phyloP scores from a whole-genome alignment of 2,888 invertebrate genomes.

The Hydraecia micacea region DNA sequence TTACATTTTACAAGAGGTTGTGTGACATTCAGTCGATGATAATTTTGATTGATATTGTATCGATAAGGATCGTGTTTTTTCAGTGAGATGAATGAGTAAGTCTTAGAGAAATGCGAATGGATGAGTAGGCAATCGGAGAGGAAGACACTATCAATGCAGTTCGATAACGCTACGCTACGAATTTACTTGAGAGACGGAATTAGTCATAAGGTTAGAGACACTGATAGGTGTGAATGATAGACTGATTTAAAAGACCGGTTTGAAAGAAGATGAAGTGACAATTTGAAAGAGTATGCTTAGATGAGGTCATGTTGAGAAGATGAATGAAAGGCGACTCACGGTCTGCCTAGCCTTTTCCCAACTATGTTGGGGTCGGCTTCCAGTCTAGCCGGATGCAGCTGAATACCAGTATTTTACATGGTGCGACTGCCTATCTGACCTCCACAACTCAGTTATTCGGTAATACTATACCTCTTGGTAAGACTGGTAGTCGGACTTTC shows the following conservation, averaged over 20 bases:
- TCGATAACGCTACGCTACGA: background rate
- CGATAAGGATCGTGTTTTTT: background rate
- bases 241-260: background rate
- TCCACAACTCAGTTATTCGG: too few relatives aligned
- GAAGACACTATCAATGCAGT: slow-evolving; percentile 23
- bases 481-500: too few relatives aligned
- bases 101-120: background rate
- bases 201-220: background rate
- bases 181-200: background rate
- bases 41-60: slow-evolving; percentile 30
- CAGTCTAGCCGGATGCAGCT: too few relatives aligned
- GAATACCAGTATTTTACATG: too few relatives aligned
- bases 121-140: slow-evolving; percentile 15
- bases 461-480: too few relatives aligned
- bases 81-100: slow-evolving; percentile 13
- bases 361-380: too few relatives aligned
- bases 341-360: too few relatives aligned
- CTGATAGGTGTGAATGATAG: background rate
- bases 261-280: background rate
- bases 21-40: background rate
- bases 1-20: slow-evolving; percentile 1
- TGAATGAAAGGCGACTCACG: too few relatives aligned
- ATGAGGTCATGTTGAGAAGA: too few relatives aligned
- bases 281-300: too few relatives aligned
- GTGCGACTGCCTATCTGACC: too few relatives aligned